Percentiles rank a stretch among this genome's conserved stretches.
phyloP scores from a whole-genome alignment of 2,113 vertebrate species.

The Pedionomus torquatus region DNA sequence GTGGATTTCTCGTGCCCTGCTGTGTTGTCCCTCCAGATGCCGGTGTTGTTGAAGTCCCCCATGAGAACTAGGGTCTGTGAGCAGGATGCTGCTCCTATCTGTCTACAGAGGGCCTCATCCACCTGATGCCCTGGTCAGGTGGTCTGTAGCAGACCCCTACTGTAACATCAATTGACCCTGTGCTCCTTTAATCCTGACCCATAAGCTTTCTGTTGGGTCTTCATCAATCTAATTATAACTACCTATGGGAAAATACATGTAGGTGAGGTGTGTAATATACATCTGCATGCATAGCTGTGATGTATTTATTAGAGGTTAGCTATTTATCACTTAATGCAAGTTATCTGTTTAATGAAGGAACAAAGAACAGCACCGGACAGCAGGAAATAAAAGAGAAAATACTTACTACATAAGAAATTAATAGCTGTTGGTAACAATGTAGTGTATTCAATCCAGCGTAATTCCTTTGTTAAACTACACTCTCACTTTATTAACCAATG shows the following conservation, averaged over 20 bases:
- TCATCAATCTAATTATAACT: not conserved
- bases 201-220: too few species aligned
- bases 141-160: too few species aligned
- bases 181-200: too few species aligned
- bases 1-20: too few species aligned
- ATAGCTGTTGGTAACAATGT: not conserved
- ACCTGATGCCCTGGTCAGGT: too few species aligned
- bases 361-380: not conserved
- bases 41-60: too few species aligned
- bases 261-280: not conserved
- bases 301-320: not conserved
- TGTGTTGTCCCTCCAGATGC: too few species aligned
- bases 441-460: not conserved
- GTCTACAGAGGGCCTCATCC: too few species aligned
- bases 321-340: not conserved
- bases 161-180: too few species aligned
- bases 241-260: rapidly evolving
- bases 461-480: not conserved
- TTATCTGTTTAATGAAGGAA: not conserved
- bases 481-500: not conserved
- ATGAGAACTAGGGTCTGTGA: too few species aligned
- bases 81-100: too few species aligned
- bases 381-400: not conserved
- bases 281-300: not conserved
- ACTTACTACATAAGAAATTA: not conserved